Evolutionary conservation across 2,888 invertebrate species (phyloP), one percentile per base, ranked within the genome.

Genomic region (Rhyacophila evoluta): DNA sequence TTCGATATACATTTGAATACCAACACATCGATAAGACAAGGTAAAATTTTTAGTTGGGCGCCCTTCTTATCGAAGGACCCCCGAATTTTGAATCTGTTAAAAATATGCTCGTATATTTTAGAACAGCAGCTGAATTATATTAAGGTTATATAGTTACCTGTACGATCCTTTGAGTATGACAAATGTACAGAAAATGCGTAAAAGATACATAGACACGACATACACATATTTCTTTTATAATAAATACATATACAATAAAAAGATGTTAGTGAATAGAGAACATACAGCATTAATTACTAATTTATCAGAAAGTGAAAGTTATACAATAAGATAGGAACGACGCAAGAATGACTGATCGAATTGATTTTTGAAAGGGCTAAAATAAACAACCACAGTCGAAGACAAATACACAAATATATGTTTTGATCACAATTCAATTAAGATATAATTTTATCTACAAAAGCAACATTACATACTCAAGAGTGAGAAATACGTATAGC

Each of bases 1-100:
- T 77, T 76, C 38, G 74, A 71, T 68, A 79, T 74, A 88, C 92
- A 92, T 92, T 93, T 92, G 92, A 92, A 92, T 92, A 92, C 92
- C 92, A 93, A 93, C 92, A 92, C 92, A 92, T 72, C 77, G 71
- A 74, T 33, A 69, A 79, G 55, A 71, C 39, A 39, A 72, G 27
- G 29, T 33, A 33, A 33, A 33, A 55, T 10, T 55, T 55, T 33
- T 33, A 55, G 0, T 55, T 4, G 2, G 69, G 55, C 25, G 39
- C 11, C 72, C 28, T 29, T 15, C 55, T 19, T 55, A 55, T 25
- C 55, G 55, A 55, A 19, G 10, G 55, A 10, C 19, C 8, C 55
- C 55, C 55, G 19, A 55, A 12, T 19, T 55, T 55, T 55, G 8
- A 10, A 19, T 55, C 2, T 55, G 15, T 55, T 25, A 25, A 55